Conservation (phyloP, 2,113 vertebrate genomes). For the Mungos mungo region DNA sequence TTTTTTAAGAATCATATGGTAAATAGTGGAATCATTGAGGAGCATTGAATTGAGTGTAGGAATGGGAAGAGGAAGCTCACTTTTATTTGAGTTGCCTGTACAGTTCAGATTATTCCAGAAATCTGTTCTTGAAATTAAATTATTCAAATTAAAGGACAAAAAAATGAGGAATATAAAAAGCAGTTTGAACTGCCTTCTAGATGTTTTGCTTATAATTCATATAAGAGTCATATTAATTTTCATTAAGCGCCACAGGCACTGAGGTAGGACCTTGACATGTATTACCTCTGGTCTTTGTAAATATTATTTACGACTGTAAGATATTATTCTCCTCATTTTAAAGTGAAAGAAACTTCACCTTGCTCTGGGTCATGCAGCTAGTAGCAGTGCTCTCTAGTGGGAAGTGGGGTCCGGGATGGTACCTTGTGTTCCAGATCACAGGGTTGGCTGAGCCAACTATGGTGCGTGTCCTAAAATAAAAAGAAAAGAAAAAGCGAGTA, state of each 20-base stretch:
- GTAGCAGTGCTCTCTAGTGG: not conserved
- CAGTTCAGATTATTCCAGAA: not conserved
- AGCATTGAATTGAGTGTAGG: not conserved
- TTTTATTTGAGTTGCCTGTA: not conserved
- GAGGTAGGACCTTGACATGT: not conserved
- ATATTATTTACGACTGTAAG: not conserved
- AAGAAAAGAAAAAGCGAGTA: not conserved
- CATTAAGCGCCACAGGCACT: not conserved
- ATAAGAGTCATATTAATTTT: not conserved
- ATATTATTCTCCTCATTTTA: conserved; percentile 31
- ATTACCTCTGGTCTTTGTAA: not conserved
- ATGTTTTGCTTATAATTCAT: not conserved
- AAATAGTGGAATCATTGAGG: not conserved
- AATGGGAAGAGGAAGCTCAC: not conserved
- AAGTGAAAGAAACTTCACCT: not conserved
- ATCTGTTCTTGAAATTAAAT: not conserved
- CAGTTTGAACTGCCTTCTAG: not conserved
- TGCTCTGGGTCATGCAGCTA: not conserved
- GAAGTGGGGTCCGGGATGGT: not conserved
- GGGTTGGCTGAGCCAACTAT: not conserved
- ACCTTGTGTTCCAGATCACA: not conserved
- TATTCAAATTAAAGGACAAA: not conserved
- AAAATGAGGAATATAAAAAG: not conserved
- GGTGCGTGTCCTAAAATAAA: not conserved
- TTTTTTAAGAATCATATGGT: not conserved